These are phyloP conservation scores for Pachypanchax playfairii DNA, from an alignment of 2,113 vertebrate species.

Conservation along the genomic window DNA sequence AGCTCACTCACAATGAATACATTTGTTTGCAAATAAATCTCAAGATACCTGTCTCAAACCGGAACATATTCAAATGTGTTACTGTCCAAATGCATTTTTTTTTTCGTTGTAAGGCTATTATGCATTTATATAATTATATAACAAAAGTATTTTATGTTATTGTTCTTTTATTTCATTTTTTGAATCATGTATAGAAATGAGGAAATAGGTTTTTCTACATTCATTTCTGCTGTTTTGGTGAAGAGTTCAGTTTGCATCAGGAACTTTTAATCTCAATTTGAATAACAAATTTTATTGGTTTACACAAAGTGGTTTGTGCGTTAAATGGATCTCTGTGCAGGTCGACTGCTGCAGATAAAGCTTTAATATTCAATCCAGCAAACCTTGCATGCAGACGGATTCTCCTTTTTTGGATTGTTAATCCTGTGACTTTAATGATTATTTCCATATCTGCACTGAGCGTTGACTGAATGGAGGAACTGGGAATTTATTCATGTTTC, in stretches of 20 bases:
- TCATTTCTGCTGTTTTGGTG: neutral
- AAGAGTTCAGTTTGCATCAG: neutral
- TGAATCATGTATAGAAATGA: neutral
- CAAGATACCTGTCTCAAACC: neutral
- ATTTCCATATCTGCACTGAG: neutral
- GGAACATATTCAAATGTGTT: neutral
- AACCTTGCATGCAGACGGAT: neutral
- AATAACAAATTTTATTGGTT: neutral
- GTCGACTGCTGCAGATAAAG: neutral
- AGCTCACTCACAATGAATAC: neutral
- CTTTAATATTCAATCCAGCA: neutral
- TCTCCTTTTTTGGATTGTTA: neutral
- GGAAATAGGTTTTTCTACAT: neutral
- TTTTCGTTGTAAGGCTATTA: too few species aligned
- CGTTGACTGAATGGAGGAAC: neutral
- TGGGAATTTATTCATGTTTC: neutral
- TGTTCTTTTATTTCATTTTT: neutral
- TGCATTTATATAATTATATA: too few species aligned
- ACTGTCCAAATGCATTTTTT: too few species aligned
- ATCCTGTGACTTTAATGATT: neutral
- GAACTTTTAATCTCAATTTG: conserved; percentile 36
- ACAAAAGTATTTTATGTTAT: too few species aligned
- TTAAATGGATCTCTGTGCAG: neutral
- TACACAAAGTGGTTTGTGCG: conserved; percentile 34
- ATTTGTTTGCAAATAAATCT: neutral